Conservation (phyloP, 1,140 invertebrate species). For the Ruditapes philippinarum region DNA sequence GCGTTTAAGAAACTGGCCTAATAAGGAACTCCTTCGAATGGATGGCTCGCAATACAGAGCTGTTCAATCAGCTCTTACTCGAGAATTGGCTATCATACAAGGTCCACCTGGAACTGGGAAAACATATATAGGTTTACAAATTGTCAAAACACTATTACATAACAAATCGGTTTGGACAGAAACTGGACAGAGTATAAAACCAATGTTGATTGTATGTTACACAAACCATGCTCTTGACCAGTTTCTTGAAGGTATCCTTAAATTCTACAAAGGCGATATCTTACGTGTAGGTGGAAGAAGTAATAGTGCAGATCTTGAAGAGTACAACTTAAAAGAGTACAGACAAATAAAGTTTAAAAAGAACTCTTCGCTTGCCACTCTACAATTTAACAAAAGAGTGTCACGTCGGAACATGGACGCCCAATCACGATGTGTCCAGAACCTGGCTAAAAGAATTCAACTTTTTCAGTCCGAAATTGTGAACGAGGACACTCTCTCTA, state of each 20-base stretch:
- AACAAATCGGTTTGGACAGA: conserved; percentile 78
- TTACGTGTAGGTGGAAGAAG: conserved; percentile 92
- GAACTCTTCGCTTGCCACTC: neutral
- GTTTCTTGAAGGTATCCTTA: conserved; percentile 91
- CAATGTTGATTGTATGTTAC: conserved; percentile 93
- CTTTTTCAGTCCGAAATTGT: neutral
- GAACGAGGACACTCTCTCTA: neutral
- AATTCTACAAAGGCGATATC: conserved; percentile 85
- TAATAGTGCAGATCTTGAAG: neutral
- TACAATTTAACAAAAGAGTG: neutral
- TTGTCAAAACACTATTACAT: conserved; percentile 83
- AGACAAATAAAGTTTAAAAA: neutral
- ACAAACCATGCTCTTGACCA: conserved; percentile 97
- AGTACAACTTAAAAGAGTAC: conserved; percentile 1
- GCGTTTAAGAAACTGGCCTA: conserved; percentile 74
- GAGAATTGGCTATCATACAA: conserved; percentile 91
- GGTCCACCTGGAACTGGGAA: conserved; percentile 86
- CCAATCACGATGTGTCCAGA: neutral
- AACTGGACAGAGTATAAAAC: conserved; percentile 70
- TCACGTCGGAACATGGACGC: neutral
- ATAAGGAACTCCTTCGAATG: conserved; percentile 73
- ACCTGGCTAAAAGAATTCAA: neutral
- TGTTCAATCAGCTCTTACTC: conserved; percentile 85
- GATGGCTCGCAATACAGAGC: conserved; percentile 87
- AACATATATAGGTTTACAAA: conserved; percentile 85